Evolutionary conservation across 1,140 invertebrate species (phyloP).

Genomic region (Drosophila tani): DNA sequence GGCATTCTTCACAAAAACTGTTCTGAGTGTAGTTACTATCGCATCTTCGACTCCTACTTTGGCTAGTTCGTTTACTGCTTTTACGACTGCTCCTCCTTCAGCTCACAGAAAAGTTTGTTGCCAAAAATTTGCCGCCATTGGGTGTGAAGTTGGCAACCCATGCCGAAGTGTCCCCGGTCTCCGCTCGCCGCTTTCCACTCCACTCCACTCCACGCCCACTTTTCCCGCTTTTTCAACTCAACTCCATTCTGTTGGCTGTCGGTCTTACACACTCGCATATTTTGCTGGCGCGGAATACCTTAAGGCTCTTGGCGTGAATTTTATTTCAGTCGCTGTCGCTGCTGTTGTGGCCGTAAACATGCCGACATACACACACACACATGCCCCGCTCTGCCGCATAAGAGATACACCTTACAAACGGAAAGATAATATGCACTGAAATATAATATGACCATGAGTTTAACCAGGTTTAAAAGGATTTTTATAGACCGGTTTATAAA

Average conservation of each 20-base stretch:
- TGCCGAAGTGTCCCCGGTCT: conserved; percentile 18
- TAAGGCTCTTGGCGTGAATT: conserved; percentile 74
- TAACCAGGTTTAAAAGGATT: no score
- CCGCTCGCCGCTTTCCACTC: conserved; percentile 1
- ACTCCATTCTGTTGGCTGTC: conserved; percentile 20
- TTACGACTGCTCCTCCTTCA: conserved; percentile 45
- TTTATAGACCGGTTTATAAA: neutral
- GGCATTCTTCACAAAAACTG: neutral
- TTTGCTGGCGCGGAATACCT: conserved; percentile 77
- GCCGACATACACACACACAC: conserved; percentile 22
- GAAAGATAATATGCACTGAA: conserved; percentile 16
- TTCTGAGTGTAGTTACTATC: conserved; percentile 5
- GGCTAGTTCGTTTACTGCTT: conserved; percentile 37
- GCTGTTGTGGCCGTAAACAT: conserved; percentile 74
- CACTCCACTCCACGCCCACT: neutral
- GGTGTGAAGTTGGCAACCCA: conserved; percentile 74
- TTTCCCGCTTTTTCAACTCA: conserved; percentile 21
- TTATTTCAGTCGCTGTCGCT: conserved; percentile 69
- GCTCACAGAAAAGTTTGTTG: conserved; percentile 68
- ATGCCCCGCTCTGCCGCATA: conserved; percentile 1
- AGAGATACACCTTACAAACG: conserved; percentile 28
- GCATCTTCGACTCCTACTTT: conserved; percentile 17
- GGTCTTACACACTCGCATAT: conserved; percentile 71
- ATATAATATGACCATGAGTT: neutral
- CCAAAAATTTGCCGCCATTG: conserved; percentile 81